Conservation (phyloP, 2,888 invertebrate genomes). For the Gonocerus acuteangulatus region DNA sequence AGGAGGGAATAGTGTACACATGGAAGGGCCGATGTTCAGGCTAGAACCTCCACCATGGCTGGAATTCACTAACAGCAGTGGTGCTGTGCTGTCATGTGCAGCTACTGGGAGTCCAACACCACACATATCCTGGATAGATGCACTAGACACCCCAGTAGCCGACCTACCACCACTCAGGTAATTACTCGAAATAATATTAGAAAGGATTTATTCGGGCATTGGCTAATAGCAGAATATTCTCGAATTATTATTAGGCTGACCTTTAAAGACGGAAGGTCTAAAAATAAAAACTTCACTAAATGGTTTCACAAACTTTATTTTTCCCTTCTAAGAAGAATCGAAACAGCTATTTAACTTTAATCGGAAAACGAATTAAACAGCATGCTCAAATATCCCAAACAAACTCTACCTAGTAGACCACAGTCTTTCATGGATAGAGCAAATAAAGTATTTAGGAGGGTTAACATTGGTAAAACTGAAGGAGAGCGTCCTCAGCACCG, state of each 20-base stretch:
- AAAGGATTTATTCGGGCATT: background rate
- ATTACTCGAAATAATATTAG: too few species aligned
- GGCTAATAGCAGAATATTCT: background rate
- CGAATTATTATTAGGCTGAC: background rate
- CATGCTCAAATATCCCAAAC: too few species aligned
- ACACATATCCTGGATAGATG: slow-evolving; percentile 32
- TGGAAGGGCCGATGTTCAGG: slow-evolving; percentile 31
- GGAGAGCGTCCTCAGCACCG: too few species aligned
- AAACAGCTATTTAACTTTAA: too few species aligned
- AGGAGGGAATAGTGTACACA: slow-evolving; percentile 1
- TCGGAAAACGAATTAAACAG: too few species aligned
- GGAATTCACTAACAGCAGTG: slow-evolving; percentile 33
- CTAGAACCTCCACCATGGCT: slow-evolving; percentile 32
- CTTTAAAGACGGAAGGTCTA: background rate
- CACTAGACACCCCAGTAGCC: slow-evolving; percentile 30
- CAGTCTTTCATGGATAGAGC: too few species aligned
- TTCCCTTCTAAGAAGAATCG: too few species aligned
- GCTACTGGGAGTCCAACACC: slow-evolving; percentile 31
- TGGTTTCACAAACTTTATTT: too few species aligned
- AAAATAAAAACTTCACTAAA: too few species aligned
- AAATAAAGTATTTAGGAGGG: too few species aligned
- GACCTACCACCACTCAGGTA: slow-evolving; percentile 31
- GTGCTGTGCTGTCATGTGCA: slow-evolving; percentile 30
- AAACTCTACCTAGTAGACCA: too few species aligned
- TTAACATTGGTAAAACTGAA: too few species aligned